Evolutionary conservation across 2,113 vertebrate genomes (phyloP).

Genomic region (Nannospalax galili): DNA sequence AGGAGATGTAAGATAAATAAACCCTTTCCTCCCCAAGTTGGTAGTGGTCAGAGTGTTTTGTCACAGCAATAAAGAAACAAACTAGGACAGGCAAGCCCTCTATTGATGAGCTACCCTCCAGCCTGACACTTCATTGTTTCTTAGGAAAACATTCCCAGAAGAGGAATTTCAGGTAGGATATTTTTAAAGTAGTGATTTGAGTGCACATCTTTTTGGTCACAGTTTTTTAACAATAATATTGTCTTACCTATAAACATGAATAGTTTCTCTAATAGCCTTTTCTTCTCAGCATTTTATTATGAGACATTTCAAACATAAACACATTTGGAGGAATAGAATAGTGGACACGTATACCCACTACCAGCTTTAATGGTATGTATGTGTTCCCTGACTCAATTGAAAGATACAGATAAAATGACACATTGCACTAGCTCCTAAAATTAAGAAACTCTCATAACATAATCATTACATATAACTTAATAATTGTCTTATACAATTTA

Average conservation of each 20-base stretch:
- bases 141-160: not conserved
- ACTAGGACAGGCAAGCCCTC: too few species aligned
- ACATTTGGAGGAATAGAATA: constrained; percentile 6
- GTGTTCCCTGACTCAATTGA: constrained; percentile 4
- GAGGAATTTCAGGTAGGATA: not conserved
- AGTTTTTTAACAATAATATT: constrained; percentile 8
- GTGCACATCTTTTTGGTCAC: not conserved
- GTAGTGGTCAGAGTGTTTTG: too few species aligned
- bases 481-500: not conserved
- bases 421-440: constrained; percentile 29
- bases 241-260: not conserved
- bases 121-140: not conserved
- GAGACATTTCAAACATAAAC: constrained; percentile 39
- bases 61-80: too few species aligned
- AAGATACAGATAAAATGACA: constrained; percentile 5
- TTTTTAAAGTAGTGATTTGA: constrained; percentile 33
- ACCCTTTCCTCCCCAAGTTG: too few species aligned
- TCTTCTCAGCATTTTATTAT: not conserved
- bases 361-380: constrained; percentile 32
- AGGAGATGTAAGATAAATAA: too few species aligned
- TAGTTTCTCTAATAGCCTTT: not conserved
- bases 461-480: not conserved
- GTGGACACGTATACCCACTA: not conserved
- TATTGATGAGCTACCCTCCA: too few species aligned
- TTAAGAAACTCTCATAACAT: not conserved